phyloP scores from a whole-genome alignment of 2,888 invertebrate genomes.

The Tinea trinotella region DNA sequence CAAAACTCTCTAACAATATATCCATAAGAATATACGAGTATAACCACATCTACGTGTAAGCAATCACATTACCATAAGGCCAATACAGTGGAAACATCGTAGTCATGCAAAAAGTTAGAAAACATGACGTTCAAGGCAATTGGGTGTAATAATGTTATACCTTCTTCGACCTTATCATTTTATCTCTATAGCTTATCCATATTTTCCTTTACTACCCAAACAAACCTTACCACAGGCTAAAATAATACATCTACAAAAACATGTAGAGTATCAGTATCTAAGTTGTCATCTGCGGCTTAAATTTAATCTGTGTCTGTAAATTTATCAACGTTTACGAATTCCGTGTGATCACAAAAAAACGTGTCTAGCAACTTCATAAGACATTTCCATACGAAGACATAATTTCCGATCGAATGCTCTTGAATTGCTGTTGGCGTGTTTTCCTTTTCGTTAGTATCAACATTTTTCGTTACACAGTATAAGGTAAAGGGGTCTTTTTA shows the following conservation, averaged over 20 bases:
- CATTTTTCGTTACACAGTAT: constrained; percentile 13
- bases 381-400: constrained; percentile 19
- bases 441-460: constrained; percentile 2
- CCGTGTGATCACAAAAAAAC: constrained; percentile 11
- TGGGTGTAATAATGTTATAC: constrained; percentile 33
- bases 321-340: background rate
- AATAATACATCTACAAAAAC: background rate
- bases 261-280: background rate
- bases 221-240: constrained; percentile 6
- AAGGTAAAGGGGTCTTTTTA: constrained; percentile 14
- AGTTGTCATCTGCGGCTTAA: background rate
- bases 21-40: no score
- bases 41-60: constrained; percentile 3
- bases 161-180: constrained; percentile 34
- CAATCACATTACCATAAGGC: constrained; percentile 11
- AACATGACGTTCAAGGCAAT: constrained; percentile 30
- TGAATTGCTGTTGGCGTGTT: constrained; percentile 15
- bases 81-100: background rate
- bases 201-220: constrained; percentile 22
- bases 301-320: background rate
- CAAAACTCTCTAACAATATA: no score
- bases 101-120: constrained; percentile 26
- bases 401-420: constrained; percentile 22
- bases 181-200: constrained; percentile 26
- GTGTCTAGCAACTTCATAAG: constrained; percentile 4